Conservation (phyloP, 2,797 vertebrate species). For the Merluccius polli region DNA sequence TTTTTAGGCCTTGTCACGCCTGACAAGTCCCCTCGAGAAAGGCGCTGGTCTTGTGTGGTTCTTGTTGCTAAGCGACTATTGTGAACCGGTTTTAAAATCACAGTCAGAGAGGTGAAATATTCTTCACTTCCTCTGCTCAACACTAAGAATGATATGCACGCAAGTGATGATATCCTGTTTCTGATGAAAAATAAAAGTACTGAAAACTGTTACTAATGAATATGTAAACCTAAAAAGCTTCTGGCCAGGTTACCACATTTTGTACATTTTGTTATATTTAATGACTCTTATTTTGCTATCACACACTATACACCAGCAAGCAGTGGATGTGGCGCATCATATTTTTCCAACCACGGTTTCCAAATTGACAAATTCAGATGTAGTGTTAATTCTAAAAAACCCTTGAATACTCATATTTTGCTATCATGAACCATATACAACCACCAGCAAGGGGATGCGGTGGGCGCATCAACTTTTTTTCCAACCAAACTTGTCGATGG, state of each 20-base stretch:
- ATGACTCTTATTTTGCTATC: neutral
- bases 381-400: neutral
- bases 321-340: neutral
- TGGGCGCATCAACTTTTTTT: constrained; percentile 41
- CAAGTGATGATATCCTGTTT: neutral
- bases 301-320: neutral
- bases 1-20: constrained; percentile 2
- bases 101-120: constrained; percentile 20
- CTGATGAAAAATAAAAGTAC: neutral
- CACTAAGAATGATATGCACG: neutral
- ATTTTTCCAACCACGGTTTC: constrained; percentile 3
- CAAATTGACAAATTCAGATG: neutral
- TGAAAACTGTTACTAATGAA: neutral
- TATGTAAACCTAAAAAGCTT: neutral
- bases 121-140: neutral
- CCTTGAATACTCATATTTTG: neutral
- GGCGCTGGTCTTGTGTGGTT: constrained; percentile 30
- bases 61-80: constrained; percentile 52
- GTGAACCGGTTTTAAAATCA: neutral
- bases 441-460: constrained; percentile 35
- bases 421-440: neutral
- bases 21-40: constrained; percentile 8
- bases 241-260: neutral
- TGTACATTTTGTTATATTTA: neutral
- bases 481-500: constrained; percentile 45